Percentiles rank a stretch among this genome's conserved stretches.
Conservation (phyloP, 1,140 invertebrate species). For the Drepana arcuata region DNA sequence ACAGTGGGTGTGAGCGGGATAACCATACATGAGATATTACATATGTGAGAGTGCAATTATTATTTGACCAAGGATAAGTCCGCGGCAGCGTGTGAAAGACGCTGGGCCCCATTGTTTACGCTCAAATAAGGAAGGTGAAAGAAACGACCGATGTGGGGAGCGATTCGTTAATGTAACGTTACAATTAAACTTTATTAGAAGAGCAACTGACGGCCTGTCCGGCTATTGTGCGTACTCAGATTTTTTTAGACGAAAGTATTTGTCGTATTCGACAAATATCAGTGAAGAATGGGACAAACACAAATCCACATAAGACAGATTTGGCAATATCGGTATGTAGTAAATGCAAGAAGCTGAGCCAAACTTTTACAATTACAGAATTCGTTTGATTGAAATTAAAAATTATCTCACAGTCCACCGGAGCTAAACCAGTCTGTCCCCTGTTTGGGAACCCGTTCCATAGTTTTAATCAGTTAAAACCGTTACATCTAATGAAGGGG, state of each 20-base stretch:
- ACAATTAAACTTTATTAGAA: slow-evolving; percentile 42
- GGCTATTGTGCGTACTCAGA: no score
- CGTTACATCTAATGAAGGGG: slow-evolving; percentile 71
- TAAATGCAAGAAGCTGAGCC: background rate
- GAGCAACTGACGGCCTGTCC: slow-evolving; percentile 13
- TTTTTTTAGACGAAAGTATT: no score
- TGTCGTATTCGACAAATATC: no score
- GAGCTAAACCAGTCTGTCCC: slow-evolving; percentile 47
- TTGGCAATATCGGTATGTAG: no score
- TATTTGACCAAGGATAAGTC: slow-evolving; percentile 70
- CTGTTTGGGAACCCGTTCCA: slow-evolving; percentile 61
- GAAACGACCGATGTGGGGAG: slow-evolving; percentile 38
- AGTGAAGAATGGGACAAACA: no score
- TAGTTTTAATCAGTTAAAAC: slow-evolving; percentile 69
- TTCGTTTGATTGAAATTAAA: slow-evolving; percentile 51
- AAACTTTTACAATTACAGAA: background rate
- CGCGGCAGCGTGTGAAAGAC: slow-evolving; percentile 65
- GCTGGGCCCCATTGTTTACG: slow-evolving; percentile 64
- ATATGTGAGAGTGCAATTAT: slow-evolving; percentile 62
- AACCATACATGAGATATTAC: slow-evolving; percentile 22
- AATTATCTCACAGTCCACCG: slow-evolving; percentile 53
- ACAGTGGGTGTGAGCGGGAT: slow-evolving; percentile 45
- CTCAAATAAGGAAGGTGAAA: slow-evolving; percentile 64
- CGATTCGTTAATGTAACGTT: slow-evolving; percentile 48
- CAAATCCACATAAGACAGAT: no score